Evolutionary conservation across 2,888 invertebrate species (phyloP), one percentile per base, ranked within the genome.

Genomic region (Tolmerus cingulatus): DNA sequence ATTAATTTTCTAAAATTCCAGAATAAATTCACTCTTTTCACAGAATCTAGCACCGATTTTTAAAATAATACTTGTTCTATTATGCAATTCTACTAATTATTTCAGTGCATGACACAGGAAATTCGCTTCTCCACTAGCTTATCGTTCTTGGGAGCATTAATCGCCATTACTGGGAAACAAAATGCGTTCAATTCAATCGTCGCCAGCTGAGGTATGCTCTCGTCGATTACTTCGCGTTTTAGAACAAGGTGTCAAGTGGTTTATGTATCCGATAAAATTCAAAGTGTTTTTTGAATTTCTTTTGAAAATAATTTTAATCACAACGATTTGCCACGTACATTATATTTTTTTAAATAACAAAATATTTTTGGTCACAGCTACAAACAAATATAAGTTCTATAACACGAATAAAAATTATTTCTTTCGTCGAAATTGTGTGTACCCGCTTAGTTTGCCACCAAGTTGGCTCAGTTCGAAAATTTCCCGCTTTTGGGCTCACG

Each of bases 121-220:
- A 79, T 27, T 16, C 79, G 79, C 27, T 51, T 55, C n/a, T 30
- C 16, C 9, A 14, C 27, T 30, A 55, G 76, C 37, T 16, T 76
- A 27, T 34, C 51, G 9, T 79, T 27, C 40, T 34, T 55, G 16
- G 23, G 23, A 77, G 43, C 79, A 79, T 79, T 30, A 46, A 51
- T 79, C 79, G 79, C 79, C 79, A 79, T 79, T 79, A 79, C 78
- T 43, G 78, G 78, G 46, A 79, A 79, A 51, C 55, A 51, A 43
- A 51, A 51, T 79, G 51, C 27, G 51, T 79, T 79, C 30, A 79
- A 79, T 79, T n/a, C 7, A 34, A 34, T 34, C 34, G 34, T 9
- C 43, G 23, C 12, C 46, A 19, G 43, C 78, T 78, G 46, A 43
- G 46, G 1, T 40, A 78, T 78, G 78, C 78, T 1, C 46, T 78